phyloP scores from a whole-genome alignment of 2,888 invertebrate genomes.

The Clitarchus hookeri region DNA sequence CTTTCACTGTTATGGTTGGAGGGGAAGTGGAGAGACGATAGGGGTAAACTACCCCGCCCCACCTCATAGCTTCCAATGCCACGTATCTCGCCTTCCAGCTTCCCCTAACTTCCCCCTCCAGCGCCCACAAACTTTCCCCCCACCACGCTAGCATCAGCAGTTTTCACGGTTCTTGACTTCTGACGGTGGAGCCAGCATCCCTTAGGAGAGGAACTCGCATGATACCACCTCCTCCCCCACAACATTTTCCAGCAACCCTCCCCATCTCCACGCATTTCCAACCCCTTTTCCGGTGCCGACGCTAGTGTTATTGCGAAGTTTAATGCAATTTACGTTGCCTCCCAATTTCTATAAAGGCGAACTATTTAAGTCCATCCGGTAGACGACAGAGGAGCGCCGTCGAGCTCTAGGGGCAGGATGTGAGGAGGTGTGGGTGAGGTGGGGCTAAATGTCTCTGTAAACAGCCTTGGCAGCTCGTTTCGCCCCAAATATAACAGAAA shows the following conservation, averaged over 20 bases:
- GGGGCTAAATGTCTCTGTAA: slow-evolving; percentile 24
- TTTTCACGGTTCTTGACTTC: slow-evolving; percentile 27
- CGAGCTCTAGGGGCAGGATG: background rate
- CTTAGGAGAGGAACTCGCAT: background rate
- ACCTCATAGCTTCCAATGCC: background rate
- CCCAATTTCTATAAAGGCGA: slow-evolving; percentile 24
- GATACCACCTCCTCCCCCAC: background rate
- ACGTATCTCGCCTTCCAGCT: background rate
- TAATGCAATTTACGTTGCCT: slow-evolving; percentile 25
- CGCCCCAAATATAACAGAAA: slow-evolving; percentile 25
- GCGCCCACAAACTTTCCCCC: background rate
- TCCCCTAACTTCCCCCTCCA: background rate
- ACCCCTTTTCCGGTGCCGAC: background rate
- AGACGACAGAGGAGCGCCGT: background rate
- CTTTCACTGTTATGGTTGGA: background rate
- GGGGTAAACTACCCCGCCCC: background rate
- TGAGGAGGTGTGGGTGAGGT: too few relatives aligned
- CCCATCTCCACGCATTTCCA: background rate
- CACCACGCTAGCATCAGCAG: background rate
- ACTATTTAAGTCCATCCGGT: slow-evolving; percentile 25
- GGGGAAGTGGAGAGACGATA: background rate
- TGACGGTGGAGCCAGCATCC: slow-evolving; percentile 1
- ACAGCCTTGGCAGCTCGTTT: slow-evolving; percentile 19
- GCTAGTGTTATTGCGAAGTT: slow-evolving; percentile 27
- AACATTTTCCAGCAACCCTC: background rate